phyloP scores from a whole-genome alignment of 2,888 invertebrate genomes.

The Hyposoter dolosus region DNA sequence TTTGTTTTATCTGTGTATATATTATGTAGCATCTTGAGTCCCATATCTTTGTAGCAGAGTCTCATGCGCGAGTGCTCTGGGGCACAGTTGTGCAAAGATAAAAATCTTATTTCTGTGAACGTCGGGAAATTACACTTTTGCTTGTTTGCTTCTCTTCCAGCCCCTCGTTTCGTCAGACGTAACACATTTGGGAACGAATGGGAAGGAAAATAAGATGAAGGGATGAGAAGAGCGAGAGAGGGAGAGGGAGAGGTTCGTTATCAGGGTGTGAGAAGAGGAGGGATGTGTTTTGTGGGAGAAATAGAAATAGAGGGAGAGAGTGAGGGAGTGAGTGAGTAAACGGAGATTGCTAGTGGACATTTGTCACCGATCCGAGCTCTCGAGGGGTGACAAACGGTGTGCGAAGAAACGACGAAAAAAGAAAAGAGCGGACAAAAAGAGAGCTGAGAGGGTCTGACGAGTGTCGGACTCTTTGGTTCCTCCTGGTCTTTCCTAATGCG shows the following conservation, averaged over 20 bases:
- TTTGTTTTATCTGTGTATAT: not conserved
- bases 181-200: conserved; percentile 39
- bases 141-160: conserved; percentile 20
- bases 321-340: conserved; percentile 36
- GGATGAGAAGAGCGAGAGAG: not conserved
- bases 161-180: conserved; percentile 40
- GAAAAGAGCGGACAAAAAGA: conserved; percentile 38
- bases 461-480: conserved; percentile 61
- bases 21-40: not conserved
- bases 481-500: conserved; percentile 47
- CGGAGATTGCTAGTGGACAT: conserved; percentile 57
- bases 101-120: conserved; percentile 67
- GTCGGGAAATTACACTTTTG: conserved; percentile 65
- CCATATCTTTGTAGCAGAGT: not conserved
- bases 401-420: conserved; percentile 56
- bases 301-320: conserved; percentile 18
- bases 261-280: conserved; percentile 15
- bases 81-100: conserved; percentile 54
- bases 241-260: conserved; percentile 24
- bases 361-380: conserved; percentile 65
- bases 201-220: conserved; percentile 40
- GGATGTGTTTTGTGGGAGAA: not conserved
- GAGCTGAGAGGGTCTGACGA: conserved; percentile 59
- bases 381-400: conserved; percentile 67
- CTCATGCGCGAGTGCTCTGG: not conserved